Evolutionary conservation across 2,888 invertebrate species (phyloP).

Genomic region (Polydrusus pterygomalis): DNA sequence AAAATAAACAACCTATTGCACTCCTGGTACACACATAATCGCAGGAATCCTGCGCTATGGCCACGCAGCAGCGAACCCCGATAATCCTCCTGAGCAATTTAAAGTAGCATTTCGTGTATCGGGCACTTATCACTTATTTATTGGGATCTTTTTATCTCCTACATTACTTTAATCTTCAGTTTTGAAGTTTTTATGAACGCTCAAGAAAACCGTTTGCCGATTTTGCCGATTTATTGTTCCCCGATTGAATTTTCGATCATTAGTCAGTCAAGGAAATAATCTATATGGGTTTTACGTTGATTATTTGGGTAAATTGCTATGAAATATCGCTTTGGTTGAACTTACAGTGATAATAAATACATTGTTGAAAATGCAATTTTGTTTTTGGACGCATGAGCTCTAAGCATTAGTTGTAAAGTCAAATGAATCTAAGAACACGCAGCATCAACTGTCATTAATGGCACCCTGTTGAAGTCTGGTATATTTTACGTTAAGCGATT

Average conservation of each 20-base stretch:
- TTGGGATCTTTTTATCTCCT: conserved; percentile 71
- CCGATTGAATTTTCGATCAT: conserved; percentile 50
- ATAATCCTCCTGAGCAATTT: conserved; percentile 68
- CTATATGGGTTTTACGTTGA: conserved; percentile 41
- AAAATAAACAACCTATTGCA: conserved; percentile 37
- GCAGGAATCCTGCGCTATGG: conserved; percentile 45
- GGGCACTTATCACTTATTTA: conserved; percentile 71
- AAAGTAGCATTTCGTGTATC: conserved; percentile 72
- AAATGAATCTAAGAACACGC: too few relatives aligned
- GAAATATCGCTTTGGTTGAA: neutral
- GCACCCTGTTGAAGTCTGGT: too few relatives aligned
- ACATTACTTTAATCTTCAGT: conserved; percentile 70
- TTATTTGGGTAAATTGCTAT: conserved; percentile 35
- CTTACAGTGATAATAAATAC: neutral
- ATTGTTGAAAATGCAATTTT: too few relatives aligned
- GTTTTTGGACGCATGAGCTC: too few relatives aligned
- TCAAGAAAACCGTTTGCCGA: conserved; percentile 68
- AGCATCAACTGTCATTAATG: too few relatives aligned
- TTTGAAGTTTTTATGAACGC: conserved; percentile 71
- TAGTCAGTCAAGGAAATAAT: conserved; percentile 46
- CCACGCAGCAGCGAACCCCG: conserved; percentile 48
- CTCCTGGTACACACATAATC: conserved; percentile 43
- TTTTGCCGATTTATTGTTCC: conserved; percentile 64
- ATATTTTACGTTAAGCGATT: too few relatives aligned
- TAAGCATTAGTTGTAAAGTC: too few relatives aligned